Base-by-base conservation (phyloP, 1,140 invertebrate genomes). In the Sminthurinus signatus region DNA sequence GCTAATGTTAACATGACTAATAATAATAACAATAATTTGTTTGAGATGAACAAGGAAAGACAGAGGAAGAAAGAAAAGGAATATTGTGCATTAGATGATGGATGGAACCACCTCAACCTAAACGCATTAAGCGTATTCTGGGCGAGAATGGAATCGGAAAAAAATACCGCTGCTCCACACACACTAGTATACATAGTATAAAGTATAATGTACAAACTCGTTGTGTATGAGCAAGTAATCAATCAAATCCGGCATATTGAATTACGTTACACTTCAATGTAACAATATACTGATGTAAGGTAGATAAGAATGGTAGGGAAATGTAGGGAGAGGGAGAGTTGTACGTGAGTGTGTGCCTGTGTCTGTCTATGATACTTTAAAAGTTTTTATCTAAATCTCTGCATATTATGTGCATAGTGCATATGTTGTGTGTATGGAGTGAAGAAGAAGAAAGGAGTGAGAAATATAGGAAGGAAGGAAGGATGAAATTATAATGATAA, bases 41-140 rank as follows among this genome's bases (percentile, higher is more conserved):
- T n/a, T n/a, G n/a, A n/a, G n/a, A n/a, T n/a, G n/a, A n/a, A n/a
- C n/a, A n/a, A n/a, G n/a, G n/a, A n/a, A n/a, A n/a, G n/a, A n/a
- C n/a, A n/a, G n/a, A n/a, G n/a, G n/a, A n/a, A n/a, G n/a, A n/a
- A n/a, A n/a, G n/a, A n/a, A 21, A 4, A 46, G 21, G n/a, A n/a
- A 46, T 21, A 46, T 10, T n/a, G 5, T 46, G 8, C 44, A 14
- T 5, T 5, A 10, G 21, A 52, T 52, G 50, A 52, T 52, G 50
- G 21, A 52, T 52, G 50, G 50, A 52, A n/a, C 50, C 50, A 52
- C 50, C 50, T 52, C 50, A 52, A 48, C 50, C 50, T 19, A 52
- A 52, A 52, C 50, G n/a, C 50, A 52, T 52, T 52, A 52, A 36
- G 50, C 4, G 50, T 36, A 8, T 36, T n/a, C 50, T 8, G 50